Percentiles rank a stretch among this genome's conserved stretches.
These are phyloP conservation scores for Polyergus mexicanus DNA, from an alignment of 1,140 invertebrate genomes.

Conservation along the genomic window DNA sequence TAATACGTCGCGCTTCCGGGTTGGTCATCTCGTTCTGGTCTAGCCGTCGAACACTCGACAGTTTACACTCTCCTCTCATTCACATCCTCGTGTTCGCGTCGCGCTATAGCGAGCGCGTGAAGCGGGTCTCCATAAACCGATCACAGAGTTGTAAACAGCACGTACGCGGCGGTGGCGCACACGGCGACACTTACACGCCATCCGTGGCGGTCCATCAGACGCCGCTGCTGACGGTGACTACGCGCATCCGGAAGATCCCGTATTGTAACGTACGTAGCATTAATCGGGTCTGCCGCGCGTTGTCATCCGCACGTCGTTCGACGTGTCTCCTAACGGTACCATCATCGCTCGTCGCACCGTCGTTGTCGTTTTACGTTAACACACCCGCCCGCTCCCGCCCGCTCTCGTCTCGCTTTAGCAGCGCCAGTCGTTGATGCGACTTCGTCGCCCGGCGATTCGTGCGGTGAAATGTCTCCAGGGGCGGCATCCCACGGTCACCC, in stretches of 20 bases:
- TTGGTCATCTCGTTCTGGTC: background rate
- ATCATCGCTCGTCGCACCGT: slow-evolving; percentile 29
- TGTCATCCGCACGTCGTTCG: slow-evolving; percentile 59
- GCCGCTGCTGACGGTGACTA: slow-evolving; percentile 8
- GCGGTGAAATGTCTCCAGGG: slow-evolving; percentile 73
- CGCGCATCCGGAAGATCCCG: slow-evolving; percentile 31
- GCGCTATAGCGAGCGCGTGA: slow-evolving; percentile 39
- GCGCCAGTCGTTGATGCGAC: slow-evolving; percentile 62
- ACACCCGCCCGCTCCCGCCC: slow-evolving; percentile 29
- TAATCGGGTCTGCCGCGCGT: slow-evolving; percentile 54
- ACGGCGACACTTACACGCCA: slow-evolving; percentile 54
- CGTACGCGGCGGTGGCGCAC: slow-evolving; percentile 62
- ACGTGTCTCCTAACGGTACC: slow-evolving; percentile 63
- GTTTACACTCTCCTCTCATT: slow-evolving; percentile 11
- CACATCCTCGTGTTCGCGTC: slow-evolving; percentile 14
- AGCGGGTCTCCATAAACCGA: slow-evolving; percentile 13
- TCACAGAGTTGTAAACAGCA: slow-evolving; percentile 67
- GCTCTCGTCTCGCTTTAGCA: slow-evolving; percentile 30
- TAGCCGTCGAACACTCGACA: background rate
- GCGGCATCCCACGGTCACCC: slow-evolving; percentile 67
- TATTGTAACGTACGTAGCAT: slow-evolving; percentile 37
- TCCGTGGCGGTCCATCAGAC: slow-evolving; percentile 29
- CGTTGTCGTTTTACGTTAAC: slow-evolving; percentile 54
- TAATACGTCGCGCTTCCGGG: background rate
- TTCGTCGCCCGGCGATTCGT: slow-evolving; percentile 64